Conservation (phyloP, 2,113 vertebrate species). For the Entomyzon cyanotis region DNA sequence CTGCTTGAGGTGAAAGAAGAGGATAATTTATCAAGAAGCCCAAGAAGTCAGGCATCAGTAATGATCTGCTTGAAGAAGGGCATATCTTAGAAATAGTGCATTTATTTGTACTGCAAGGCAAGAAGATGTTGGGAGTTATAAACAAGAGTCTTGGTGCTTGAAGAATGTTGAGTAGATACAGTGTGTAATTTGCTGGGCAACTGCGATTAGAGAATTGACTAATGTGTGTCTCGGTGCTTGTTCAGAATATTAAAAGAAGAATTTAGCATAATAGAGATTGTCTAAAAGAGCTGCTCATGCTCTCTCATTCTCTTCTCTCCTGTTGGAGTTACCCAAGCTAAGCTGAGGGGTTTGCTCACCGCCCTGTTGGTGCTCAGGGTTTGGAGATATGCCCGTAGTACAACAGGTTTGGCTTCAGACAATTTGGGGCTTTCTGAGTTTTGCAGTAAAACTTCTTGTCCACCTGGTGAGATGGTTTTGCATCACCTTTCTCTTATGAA, state of each 20-base stretch:
- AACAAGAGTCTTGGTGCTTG: neutral
- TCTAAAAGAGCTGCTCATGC: neutral
- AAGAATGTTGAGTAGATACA: conserved; percentile 1
- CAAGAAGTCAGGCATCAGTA: conserved; percentile 47
- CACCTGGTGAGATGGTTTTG: neutral
- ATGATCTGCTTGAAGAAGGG: conserved; percentile 58
- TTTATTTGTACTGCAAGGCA: conserved; percentile 55
- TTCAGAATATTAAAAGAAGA: conserved; percentile 31
- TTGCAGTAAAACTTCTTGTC: neutral
- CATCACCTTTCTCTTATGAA: neutral
- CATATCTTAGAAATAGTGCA: conserved; percentile 38
- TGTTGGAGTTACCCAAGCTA: neutral
- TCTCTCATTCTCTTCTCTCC: neutral
- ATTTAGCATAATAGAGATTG: neutral
- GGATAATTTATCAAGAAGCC: conserved; percentile 61
- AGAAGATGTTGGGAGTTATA: conserved; percentile 32
- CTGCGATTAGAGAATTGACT: conserved; percentile 3
- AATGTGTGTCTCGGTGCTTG: neutral
- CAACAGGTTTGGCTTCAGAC: neutral
- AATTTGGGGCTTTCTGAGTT: neutral
- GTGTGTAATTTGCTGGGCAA: conserved; percentile 18
- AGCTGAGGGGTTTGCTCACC: neutral
- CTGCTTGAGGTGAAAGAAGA: conserved; percentile 72
- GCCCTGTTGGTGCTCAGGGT: neutral
- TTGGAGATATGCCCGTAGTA: neutral